Evolutionary conservation across 2,888 invertebrate species (phyloP).

Genomic region (Trilocha varians): DNA sequence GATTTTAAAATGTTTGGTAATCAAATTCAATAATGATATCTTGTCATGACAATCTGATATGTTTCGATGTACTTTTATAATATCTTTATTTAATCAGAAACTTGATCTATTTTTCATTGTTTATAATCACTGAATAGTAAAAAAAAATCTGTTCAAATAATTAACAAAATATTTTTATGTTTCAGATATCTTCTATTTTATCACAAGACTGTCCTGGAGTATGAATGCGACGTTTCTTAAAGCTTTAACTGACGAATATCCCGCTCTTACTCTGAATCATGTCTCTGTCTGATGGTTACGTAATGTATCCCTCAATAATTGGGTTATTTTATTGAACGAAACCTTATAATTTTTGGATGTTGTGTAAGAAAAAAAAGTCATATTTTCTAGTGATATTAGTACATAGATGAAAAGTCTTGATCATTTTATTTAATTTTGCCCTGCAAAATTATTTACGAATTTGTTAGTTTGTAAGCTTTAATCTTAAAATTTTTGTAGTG

Average conservation of each 20-base stretch:
- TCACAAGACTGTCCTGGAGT: constrained; percentile 95
- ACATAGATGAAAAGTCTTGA: constrained; percentile 38
- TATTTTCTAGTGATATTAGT: constrained; percentile 62
- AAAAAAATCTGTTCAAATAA: too few species aligned
- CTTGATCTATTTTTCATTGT: too few species aligned
- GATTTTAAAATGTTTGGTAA: too few species aligned
- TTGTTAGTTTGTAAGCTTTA: constrained; percentile 58
- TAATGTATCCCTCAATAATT: constrained; percentile 2
- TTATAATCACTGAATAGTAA: too few species aligned
- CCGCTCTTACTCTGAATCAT: constrained; percentile 12
- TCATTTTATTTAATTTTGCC: constrained; percentile 34
- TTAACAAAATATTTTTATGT: constrained; percentile 28
- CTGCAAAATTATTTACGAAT: constrained; percentile 49
- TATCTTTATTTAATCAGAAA: too few species aligned
- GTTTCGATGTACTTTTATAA: too few species aligned
- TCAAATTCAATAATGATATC: too few species aligned
- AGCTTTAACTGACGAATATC: constrained; percentile 10
- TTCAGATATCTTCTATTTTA: constrained; percentile 95
- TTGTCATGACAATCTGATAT: too few species aligned
- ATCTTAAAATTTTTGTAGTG: constrained; percentile 24
- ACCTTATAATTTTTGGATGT: constrained; percentile 15
- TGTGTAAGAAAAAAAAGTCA: constrained; percentile 33
- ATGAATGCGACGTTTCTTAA: constrained; percentile 67
- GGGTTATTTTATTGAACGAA: constrained; percentile 13
- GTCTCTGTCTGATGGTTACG: constrained; percentile 10